Base-by-base conservation (phyloP, 2,888 invertebrate genomes). In the Agelastica alni region DNA sequence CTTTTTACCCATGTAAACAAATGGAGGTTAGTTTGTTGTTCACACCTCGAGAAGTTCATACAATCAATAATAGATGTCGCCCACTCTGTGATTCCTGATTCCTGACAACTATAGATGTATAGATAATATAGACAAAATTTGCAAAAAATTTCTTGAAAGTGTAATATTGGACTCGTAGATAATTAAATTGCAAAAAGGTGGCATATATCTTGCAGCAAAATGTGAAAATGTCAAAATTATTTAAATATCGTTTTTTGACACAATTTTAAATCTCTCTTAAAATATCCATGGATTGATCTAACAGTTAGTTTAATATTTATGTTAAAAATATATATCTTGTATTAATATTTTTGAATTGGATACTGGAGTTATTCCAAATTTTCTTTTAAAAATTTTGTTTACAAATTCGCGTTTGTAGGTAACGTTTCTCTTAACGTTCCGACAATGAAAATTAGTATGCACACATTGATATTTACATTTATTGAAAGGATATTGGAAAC, bases 331-430 rank as follows among this genome's bases (percentile, higher is more conserved):
- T 46, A 47, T 28, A 37, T 46, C 37, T 47, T 37, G 37, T 39
- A 37, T 37, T 47, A 39, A 41, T 48, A 41, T 48, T 41, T 48
- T 41, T 31, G 30, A 39, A 48, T 48, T 48, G 41, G 14, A 14
- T 31, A 41, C 48, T 48, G 48, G 48, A 48, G 39, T 10, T 48
- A 48, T 30, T 48, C 48, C 48, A 48, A 48, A 30, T 41, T 48
- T 36, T 14, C 39, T 30, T 26, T 41, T 39, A 39, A 36, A 34
- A 47, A 20, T 37, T 36, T 47, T 47, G 47, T 47, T 30, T 44
- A 32, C 18, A 32, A 44, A 44, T 32, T 44, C 20, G 18, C 12
- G 32, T 32, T 37, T 44, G 16, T 28, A n/a, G n/a, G 14, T n/a
- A n/a, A n/a, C 10, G 28, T 4, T 28, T 42, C 28, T 13, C 44